These are phyloP conservation scores for Tachina grossa DNA, from an alignment of 2,888 invertebrate genomes.

Conservation along the genomic window DNA sequence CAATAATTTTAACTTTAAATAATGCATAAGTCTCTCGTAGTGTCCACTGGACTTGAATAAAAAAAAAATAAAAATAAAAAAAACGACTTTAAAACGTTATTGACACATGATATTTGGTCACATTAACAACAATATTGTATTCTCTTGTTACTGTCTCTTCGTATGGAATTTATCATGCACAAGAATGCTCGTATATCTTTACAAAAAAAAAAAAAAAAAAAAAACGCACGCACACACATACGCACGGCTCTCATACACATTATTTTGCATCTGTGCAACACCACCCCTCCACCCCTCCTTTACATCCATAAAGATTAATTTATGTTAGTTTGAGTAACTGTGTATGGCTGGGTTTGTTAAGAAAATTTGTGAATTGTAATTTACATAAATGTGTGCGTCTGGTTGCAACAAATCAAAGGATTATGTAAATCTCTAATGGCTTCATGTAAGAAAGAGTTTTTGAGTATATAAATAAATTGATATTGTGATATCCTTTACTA, in stretches of 20 bases:
- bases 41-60: neutral
- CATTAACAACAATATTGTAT: constrained; percentile 51
- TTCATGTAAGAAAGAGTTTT: constrained; percentile 22
- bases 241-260: neutral
- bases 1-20: neutral
- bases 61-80: neutral
- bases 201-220: too few species aligned
- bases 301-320: too few species aligned
- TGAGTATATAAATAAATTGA: neutral
- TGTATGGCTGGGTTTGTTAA: neutral
- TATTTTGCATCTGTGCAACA: too few species aligned
- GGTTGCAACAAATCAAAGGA: constrained; percentile 58
- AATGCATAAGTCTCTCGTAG: neutral
- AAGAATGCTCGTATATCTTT: neutral
- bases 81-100: constrained; percentile 29
- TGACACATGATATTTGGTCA: constrained; percentile 55
- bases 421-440: constrained; percentile 54
- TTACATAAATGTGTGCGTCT: constrained; percentile 24
- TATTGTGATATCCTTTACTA: constrained; percentile 8
- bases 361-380: constrained; percentile 22
- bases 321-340: neutral
- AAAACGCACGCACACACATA: neutral
- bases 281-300: too few species aligned
- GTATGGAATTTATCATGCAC: neutral
- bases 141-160: neutral